phyloP scores from a whole-genome alignment of 2,888 invertebrate species.

The Anaspis maculata region DNA sequence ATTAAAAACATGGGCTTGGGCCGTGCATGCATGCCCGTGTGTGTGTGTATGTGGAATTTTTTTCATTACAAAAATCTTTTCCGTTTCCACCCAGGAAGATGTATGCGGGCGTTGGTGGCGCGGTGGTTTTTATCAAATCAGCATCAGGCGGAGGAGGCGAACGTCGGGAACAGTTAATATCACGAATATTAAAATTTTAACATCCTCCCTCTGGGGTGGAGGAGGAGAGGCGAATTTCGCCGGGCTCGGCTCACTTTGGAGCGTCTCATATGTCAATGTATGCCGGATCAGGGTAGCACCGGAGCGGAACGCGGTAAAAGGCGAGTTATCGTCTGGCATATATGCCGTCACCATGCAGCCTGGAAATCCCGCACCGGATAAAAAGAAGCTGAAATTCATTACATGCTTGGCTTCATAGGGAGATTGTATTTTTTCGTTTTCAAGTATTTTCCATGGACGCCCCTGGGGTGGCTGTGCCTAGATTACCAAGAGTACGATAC shows the following conservation, averaged over 20 bases:
- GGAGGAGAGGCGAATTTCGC: slow-evolving; percentile 20
- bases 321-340: slow-evolving; percentile 20
- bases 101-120: neutral
- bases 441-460: slow-evolving; percentile 31
- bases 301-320: slow-evolving; percentile 25
- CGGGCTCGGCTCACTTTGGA: no score
- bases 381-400: slow-evolving; percentile 40
- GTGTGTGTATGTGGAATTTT: neutral
- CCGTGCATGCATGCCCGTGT: no score
- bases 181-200: slow-evolving; percentile 35
- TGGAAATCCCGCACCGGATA: slow-evolving; percentile 27
- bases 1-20: slow-evolving; percentile 28
- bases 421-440: slow-evolving; percentile 40
- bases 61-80: neutral
- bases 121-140: slow-evolving; percentile 4
- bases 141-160: slow-evolving; percentile 2
- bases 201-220: slow-evolving; percentile 18
- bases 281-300: slow-evolving; percentile 27
- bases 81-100: neutral
- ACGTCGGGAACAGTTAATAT: slow-evolving; percentile 23
- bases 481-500: slow-evolving; percentile 19
- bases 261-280: slow-evolving; percentile 35
- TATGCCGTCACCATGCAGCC: slow-evolving; percentile 11
- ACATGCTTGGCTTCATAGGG: slow-evolving; percentile 41
- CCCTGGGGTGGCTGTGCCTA: slow-evolving; percentile 25